Percentiles rank a stretch among this genome's conserved stretches.
Evolutionary conservation across 1,140 invertebrate genomes (phyloP).

Genomic region (Diabrotica undecimpunctata): DNA sequence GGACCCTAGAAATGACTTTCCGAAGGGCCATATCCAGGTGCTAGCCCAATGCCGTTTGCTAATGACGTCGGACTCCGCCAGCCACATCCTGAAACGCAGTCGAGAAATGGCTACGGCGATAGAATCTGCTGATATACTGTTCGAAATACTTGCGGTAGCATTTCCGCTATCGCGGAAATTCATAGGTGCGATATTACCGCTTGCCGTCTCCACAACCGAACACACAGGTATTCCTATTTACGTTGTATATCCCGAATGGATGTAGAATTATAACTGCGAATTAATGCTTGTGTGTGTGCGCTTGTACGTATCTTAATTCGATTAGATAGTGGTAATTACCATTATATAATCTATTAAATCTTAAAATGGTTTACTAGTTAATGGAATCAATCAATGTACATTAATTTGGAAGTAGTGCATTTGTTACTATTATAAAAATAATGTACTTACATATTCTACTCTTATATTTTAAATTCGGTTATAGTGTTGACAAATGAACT

Average conservation of each 20-base stretch:
- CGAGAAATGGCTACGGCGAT: constrained; percentile 11
- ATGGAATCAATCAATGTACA: no score
- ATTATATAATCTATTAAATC: no score
- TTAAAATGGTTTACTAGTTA: no score
- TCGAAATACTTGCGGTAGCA: constrained; percentile 10
- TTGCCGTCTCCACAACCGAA: background rate
- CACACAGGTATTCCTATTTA: constrained; percentile 3
- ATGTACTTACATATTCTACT: no score
- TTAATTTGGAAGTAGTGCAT: no score
- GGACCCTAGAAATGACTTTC: constrained; percentile 4
- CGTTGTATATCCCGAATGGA: background rate
- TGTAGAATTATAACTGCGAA: no score
- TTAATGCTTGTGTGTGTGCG: no score
- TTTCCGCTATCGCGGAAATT: constrained; percentile 11
- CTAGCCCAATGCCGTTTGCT: background rate
- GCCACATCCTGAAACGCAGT: constrained; percentile 8
- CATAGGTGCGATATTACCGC: constrained; percentile 13
- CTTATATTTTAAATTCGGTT: no score
- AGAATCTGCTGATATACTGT: constrained; percentile 15
- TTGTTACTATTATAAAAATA: no score
- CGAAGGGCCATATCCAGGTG: constrained; percentile 8
- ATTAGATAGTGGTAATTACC: no score
- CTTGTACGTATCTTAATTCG: no score
- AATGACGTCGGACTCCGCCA: constrained; percentile 10
- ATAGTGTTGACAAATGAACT: no score